Evolutionary conservation across 2,888 invertebrate genomes (phyloP), one percentile per base, ranked within the genome.

Genomic region (Platycheirus albimanus): DNA sequence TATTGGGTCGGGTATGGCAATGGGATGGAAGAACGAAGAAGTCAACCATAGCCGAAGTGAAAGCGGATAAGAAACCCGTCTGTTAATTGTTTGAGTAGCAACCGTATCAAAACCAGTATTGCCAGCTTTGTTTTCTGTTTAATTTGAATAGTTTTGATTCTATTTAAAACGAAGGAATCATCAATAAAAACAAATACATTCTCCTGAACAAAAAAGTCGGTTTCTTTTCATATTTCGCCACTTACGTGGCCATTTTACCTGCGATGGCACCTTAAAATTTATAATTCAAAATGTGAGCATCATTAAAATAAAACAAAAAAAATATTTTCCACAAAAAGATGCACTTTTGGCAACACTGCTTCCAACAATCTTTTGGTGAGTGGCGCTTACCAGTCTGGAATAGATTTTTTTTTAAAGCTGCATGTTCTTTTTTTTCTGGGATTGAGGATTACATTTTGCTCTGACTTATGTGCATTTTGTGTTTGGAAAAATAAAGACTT

Each of bases 381-480:
- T 70, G 81, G 77, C 81, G 81, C 81, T 81, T 36, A 41, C 47
- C 17, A 81, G 81, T 67, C 81, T 70, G 54, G 45, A 56, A 56
- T 56, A 63, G 61, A 76, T 61, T 71, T 69, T 71, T 54, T 71
- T 47, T 38, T 10, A 24, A 38, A 4, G 24, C 33, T 41, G 11
- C 17, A 45, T 24, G 28, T 74, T 54, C 28, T 45, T 66, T 77
- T 54, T 15, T 33, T 51, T 47, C 11, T 10, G 33, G 38, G 24
- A 36, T 28, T 19, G 43, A 54, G 71, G 66, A 81, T 72, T 67
- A 70, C 47, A 45, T 41, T 66, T 47, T 71, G 3, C 8, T 54
- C 30, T 76, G 81, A 77, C 81, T 81, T 81, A 66, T 76, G 76
- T 77, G 76, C 66, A 74, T 74, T 79, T 79, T 69, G 70, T 63